Evolutionary conservation across 2,113 vertebrate genomes (phyloP), one percentile per base, ranked within the genome.

Genomic region (Thinocorus orbignyianus): DNA sequence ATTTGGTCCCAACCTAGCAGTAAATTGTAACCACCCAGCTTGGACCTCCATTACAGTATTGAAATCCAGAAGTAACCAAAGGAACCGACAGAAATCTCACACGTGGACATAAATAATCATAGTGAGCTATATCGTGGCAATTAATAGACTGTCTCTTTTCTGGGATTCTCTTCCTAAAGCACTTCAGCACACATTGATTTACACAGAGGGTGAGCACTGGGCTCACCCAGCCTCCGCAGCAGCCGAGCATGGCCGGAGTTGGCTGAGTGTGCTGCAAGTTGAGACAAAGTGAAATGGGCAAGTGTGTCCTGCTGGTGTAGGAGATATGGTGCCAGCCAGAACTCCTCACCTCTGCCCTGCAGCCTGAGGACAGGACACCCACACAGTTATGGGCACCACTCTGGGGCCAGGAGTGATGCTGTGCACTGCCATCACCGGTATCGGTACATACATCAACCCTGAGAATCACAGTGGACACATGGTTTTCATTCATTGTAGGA

Each of bases 381-480:
- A 30, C 1, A 0, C 25, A 8, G 48, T 23, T 77, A 51, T 25
- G 39, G 31, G 44, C 31, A 78, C 23, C 28, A 33, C 51, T 17
- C 17, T 8, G 20, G 54, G 22, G 17, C 52, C 35, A n/a, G 23
- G 33, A 64, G 22, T 46, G 26, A 42, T 1, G 0, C 71, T 28
- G 22, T 5, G 0, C 3, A 0, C n/a, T 74, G 41, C 62, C 26
- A 37, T 24, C 33, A 7, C 35, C 44, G 8, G 7, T 13, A 58
- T 33, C 35, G 17, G 23, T 8, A 66, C 6, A 1, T 17, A 20
- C 17, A 58, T 15, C 30, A 51, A 9, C 54, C n/a, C 13, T 0
- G 0, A 69, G 44, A 31, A n/a, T 10, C 37, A 11, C 0, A 20
- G 37, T 2, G 0, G 72, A 48, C 20, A 37, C 9, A 8, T 25